Conservation (phyloP, 2,888 invertebrate genomes). For the Teleogryllus oceanicus region DNA sequence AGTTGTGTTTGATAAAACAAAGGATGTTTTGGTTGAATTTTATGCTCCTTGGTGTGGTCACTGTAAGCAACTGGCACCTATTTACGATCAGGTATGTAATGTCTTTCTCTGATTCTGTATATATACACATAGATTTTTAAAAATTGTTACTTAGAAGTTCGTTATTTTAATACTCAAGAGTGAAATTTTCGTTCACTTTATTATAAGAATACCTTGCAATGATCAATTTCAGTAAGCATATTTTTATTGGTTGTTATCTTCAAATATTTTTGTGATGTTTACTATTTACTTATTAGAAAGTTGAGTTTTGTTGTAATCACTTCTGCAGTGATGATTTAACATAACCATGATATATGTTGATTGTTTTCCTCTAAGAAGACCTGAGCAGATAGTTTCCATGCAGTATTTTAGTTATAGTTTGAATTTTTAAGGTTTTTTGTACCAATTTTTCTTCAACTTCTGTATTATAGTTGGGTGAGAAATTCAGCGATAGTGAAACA, state of each 20-base stretch:
- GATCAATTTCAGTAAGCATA: no score
- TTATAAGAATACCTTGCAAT: no score
- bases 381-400: constrained; percentile 23
- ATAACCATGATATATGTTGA: neutral
- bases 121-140: neutral
- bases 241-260: no score
- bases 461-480: constrained; percentile 74
- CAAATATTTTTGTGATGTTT: no score
- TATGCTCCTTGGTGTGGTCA: constrained; percentile 99
- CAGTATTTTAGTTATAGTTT: neutral
- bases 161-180: neutral
- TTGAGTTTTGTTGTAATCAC: no score
- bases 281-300: no score
- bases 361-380: constrained; percentile 24
- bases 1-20: constrained; percentile 79
- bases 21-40: constrained; percentile 97
- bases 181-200: no score
- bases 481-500: constrained; percentile 73
- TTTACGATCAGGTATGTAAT: constrained; percentile 69
- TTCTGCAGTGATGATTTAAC: constrained; percentile 22
- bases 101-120: constrained; percentile 25
- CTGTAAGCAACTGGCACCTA: constrained; percentile 95
- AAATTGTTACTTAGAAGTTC: neutral
- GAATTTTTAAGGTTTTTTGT: neutral
- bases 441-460: neutral